Evolutionary conservation across 2,797 vertebrate species (phyloP), one percentile per base, ranked within the genome.

Genomic region (Catostomus latipinnis): DNA sequence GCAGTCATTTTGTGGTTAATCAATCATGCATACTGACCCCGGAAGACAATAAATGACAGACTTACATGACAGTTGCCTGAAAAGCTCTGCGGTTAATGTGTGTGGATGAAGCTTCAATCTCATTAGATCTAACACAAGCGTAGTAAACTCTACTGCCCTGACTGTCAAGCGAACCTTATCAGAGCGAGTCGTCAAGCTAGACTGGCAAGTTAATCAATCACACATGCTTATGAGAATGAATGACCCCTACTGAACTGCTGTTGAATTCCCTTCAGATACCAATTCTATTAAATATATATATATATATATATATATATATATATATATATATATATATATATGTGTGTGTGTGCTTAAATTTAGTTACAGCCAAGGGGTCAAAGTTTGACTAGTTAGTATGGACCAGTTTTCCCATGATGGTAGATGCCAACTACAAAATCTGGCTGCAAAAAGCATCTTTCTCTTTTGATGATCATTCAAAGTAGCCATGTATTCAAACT

Each of bases 1-100:
- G 62, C 60, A 71, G 77, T 58, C 77, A 80, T 73, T 80, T 80
- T 58, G 70, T 80, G 71, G 53, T 80, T 80, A 80, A 80, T 80
- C 77, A 80, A 80, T 80, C 77, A 73, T 73, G 70, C 61, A 72
- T 66, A 60, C 46, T 73, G 43, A 73, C n/a, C 45, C 70, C 1
- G 6, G 61, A 49, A 58, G 10, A 67, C 77, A 73, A 73, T 73
- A 50, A 46, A 73, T 80, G 70, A 73, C 70, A 72, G 46, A 62
- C 18, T 43, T 57, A 80, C 69, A 80, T 80, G 77, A 71, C 69
- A 65, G 43, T 65, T 48, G 77, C 43, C 43, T 63, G 70, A 73
- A 66, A 80, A 67, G 70, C 45, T 7, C 43, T 10, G 10, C 57
- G 53, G 52, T 73, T 57, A 72, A 80, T 65, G 70, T 73, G 70